phyloP scores from a whole-genome alignment of 2,113 vertebrate species.

The Otocyon megalotis region DNA sequence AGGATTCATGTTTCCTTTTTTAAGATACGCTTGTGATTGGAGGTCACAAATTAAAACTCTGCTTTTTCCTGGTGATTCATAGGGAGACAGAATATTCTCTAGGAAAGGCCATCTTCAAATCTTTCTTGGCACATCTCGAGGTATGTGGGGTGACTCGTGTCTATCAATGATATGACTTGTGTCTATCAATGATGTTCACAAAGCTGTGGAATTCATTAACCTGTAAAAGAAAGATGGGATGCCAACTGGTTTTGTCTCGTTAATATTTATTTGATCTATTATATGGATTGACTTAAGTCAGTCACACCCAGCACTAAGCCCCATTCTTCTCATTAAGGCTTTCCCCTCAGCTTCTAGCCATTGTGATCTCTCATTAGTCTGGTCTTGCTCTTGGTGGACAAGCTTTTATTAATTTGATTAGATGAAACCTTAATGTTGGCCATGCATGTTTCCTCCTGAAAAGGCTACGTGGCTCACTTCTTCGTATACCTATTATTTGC shows the following conservation, averaged over 20 bases:
- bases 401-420: conserved; percentile 58
- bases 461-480: conserved; percentile 17
- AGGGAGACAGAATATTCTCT: neutral
- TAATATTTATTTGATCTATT: conserved; percentile 32
- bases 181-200: conserved; percentile 23
- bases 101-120: neutral
- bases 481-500: conserved; percentile 45
- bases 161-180: conserved; percentile 12
- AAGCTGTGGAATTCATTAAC: conserved; percentile 51
- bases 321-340: conserved; percentile 22
- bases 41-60: neutral
- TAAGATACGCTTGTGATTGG: neutral
- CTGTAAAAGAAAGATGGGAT: conserved; percentile 40
- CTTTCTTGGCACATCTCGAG: neutral
- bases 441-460: neutral
- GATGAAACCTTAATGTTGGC: conserved; percentile 61
- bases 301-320: neutral
- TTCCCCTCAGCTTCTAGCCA: neutral
- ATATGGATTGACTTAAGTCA: conserved; percentile 8
- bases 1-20: conserved; percentile 10
- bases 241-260: conserved; percentile 33
- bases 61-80: neutral
- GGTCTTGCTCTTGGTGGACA: conserved; percentile 46
- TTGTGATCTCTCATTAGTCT: neutral
- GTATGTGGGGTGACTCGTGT: neutral